phyloP scores from a whole-genome alignment of 1,140 invertebrate genomes.

The Drosophila pectinifera region DNA sequence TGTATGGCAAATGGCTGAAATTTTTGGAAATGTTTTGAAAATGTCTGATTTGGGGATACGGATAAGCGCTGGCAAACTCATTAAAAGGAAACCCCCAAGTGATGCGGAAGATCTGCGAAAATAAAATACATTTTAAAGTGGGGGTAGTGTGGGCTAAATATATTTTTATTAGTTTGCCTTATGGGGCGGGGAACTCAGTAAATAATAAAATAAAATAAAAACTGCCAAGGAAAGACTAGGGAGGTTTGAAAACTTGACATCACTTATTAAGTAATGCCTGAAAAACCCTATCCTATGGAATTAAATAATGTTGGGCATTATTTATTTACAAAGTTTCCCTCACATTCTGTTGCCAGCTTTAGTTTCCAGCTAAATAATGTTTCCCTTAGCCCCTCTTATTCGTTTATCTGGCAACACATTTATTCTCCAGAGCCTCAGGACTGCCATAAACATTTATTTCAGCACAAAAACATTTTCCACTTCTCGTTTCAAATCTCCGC shows the following conservation, averaged over 20 bases:
- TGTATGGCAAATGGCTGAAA: slow-evolving; percentile 14
- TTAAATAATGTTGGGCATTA: not conserved
- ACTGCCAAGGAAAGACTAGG: too few relatives aligned
- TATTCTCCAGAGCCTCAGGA: slow-evolving; percentile 1
- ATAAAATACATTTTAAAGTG: not conserved
- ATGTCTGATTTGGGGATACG: slow-evolving; percentile 23
- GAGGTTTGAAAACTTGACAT: too few relatives aligned
- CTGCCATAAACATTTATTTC: slow-evolving; percentile 29
- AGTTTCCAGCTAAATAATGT: not conserved
- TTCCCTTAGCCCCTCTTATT: slow-evolving; percentile 6
- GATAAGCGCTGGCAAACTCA: slow-evolving; percentile 16
- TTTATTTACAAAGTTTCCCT: not conserved
- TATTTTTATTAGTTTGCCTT: not conserved
- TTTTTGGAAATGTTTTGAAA: slow-evolving; percentile 17
- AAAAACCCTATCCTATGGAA: not conserved
- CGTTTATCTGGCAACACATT: slow-evolving; percentile 7
- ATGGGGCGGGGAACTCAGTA: too few relatives aligned
- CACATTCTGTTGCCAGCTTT: not conserved
- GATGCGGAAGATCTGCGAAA: not conserved
- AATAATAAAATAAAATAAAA: not conserved
- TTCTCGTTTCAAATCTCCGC: slow-evolving; percentile 11
- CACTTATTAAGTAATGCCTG: too few relatives aligned
- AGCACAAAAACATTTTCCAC: slow-evolving; percentile 8
- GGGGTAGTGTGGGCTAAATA: not conserved
- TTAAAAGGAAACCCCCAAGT: slow-evolving; percentile 20